Evolutionary conservation across 2,888 invertebrate genomes (phyloP), one percentile per base, ranked within the genome.

Genomic region (Colletes collaris): DNA sequence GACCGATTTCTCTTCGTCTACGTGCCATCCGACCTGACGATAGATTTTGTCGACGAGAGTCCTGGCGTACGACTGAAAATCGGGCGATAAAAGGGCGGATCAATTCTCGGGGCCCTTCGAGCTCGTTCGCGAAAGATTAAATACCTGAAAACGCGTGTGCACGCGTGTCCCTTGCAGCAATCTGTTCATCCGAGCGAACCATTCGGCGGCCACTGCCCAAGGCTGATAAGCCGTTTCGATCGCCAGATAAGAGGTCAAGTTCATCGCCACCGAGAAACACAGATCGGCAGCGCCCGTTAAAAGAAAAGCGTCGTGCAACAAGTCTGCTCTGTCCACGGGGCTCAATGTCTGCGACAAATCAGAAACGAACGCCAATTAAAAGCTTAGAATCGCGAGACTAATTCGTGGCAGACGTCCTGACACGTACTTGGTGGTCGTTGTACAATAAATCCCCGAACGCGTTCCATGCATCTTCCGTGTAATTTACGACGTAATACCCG

Each of bases 401-500:
- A 11, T 13, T 63, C 19, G 8, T 35, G 2, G 10, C 5, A 4
- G 6, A 35, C 8, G 19, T 5, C 56, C 49, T 50, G 7, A 40
- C 3, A 16, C 40, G 16, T 69, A 88, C 87, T 65, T 75, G 59
- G 55, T 74, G 65, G 65, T 87, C 63, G 0, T 6, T 44, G 7
- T 64, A 70, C 27, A 88, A 71, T 37, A 88, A 69, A 8, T 78
- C 56, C 52, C 63, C 37, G 66, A 88, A 88, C 8, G 56, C 11
- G 40, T 40, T 59, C 87, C 87, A 88, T n/a, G 68, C 73, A 5
- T 87, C 80, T 7, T 74, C 71, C n/a, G 81, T 83, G 73, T 88
- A 88, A 80, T 88, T 88, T 4, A 87, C 87, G 10, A 87, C 82
- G 62, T 87, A 88, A 50, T 88, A 88, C 10, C 87, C 87, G 37